Percentiles rank a stretch among this genome's conserved stretches.
These are phyloP conservation scores for Octopus bimaculoides DNA, from an alignment of 1,140 invertebrate species.

Conservation along the genomic window DNA sequence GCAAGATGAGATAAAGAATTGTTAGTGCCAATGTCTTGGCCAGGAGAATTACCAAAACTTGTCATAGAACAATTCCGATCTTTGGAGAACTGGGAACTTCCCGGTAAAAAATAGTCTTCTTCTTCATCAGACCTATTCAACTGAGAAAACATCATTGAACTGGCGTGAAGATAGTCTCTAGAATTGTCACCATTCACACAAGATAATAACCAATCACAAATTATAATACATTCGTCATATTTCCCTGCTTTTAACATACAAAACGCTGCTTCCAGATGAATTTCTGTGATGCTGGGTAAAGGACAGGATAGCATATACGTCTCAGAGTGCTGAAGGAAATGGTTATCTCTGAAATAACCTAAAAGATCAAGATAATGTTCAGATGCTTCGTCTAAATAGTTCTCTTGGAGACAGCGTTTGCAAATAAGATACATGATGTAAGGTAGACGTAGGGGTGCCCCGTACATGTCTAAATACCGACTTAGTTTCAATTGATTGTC, in stretches of 20 bases:
- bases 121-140: background rate
- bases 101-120: background rate
- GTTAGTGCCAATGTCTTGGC: background rate
- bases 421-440: background rate
- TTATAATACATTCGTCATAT: background rate
- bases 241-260: background rate
- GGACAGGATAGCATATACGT: background rate
- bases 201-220: background rate
- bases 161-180: too few relatives aligned
- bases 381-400: background rate
- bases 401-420: background rate
- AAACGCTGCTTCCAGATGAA: background rate
- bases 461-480: background rate
- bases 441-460: background rate
- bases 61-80: background rate
- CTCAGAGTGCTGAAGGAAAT: background rate
- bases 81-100: background rate
- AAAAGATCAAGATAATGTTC: slow-evolving; percentile 1
- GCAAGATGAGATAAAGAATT: background rate
- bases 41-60: background rate
- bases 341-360: background rate
- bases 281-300: background rate
- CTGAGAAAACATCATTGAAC: too few relatives aligned
- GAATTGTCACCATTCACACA: background rate
- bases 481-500: background rate